Base-by-base conservation (phyloP, 2,113 vertebrate species). In the Semicossyphus pulcher region DNA sequence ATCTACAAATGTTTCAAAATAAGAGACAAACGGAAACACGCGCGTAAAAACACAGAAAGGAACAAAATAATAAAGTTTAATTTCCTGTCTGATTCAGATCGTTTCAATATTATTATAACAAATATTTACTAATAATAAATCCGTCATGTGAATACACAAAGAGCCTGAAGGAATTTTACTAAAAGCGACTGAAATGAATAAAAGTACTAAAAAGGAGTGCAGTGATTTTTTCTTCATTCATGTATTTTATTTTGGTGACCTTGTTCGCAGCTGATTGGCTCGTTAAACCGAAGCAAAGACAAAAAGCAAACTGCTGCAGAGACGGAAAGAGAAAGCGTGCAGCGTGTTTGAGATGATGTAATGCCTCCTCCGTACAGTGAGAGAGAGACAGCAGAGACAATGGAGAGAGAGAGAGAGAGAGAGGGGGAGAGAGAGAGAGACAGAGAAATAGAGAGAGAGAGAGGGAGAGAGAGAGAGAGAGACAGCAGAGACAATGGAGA, bases 281-380 rank as follows among this genome's bases (percentile, higher is more conserved):
- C 54, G 16, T 36, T 37, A 26, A 1, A 16, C 29, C 8, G 11
- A 14, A 3, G n/a, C n/a, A n/a, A n/a, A n/a, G n/a, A n/a, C n/a
- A n/a, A 28, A 51, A 51, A 8, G 15, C 25, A 39, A 44, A 31
- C 3, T 16, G 68, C 45, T 26, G 57, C n/a, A 61, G 56, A 37
- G 12, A 44, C 16, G 20, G 6, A 44, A 44, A 14, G 37, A 49
- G 42, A 4, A 18, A 37, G 28, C 16, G 12, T 5, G 25, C 10
- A 51, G 36, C 44, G 8, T 29, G 52, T 66, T 4, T 18, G 49
- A 68, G 69, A 73, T 86, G 84, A 86, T 63, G 80, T 86, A 71
- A 86, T 83, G 69, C 60, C 11, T 34, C 41, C 25, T 54, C 51
- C 47, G 44, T 31, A 16, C 36, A 42, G 39, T n/a, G 61, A 25